Percentiles rank a stretch among this genome's conserved stretches.
Conservation (phyloP, 92 coral and sea anemone species). For the Desmophyllum pertusum region DNA sequence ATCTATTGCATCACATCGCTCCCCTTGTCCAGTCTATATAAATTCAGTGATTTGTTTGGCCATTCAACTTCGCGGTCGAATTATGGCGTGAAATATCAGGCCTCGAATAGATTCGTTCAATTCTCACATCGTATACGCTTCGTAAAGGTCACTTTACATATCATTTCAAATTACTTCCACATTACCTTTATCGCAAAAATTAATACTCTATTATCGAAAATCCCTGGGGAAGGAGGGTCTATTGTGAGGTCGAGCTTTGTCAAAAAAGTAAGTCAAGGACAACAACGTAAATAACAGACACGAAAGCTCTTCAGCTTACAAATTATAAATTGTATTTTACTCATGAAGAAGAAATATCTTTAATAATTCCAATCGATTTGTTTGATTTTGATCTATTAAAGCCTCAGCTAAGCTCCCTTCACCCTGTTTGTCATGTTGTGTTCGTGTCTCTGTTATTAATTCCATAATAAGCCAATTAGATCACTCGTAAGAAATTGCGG, state of each 20-base stretch:
- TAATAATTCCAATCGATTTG: slow-evolving; percentile 6
- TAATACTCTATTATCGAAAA: not conserved
- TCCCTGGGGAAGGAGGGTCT: slow-evolving; percentile 5
- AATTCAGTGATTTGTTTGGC: not conserved
- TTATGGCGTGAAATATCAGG: not conserved
- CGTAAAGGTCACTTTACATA: not conserved
- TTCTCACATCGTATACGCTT: not conserved
- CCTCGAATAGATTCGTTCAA: not conserved
- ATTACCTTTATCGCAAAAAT: not conserved
- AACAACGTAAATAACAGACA: not conserved
- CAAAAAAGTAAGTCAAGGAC: too few relatives aligned
- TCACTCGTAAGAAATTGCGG: slow-evolving; percentile 4
- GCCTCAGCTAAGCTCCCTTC: not conserved
- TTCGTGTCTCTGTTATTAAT: too few relatives aligned
- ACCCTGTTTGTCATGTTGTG: too few relatives aligned
- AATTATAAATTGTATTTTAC: not conserved
- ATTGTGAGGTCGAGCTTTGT: not conserved
- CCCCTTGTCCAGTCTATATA: not conserved
- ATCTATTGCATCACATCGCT: not conserved
- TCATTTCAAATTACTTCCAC: not conserved
- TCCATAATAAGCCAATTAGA: slow-evolving; percentile 25
- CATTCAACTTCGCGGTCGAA: not conserved
- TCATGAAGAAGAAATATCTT: not conserved
- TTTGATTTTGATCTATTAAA: not conserved
- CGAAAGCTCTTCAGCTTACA: not conserved